Evolutionary conservation across 2,888 invertebrate genomes (phyloP), one percentile per base, ranked within the genome.

Genomic region (Imbricaverruca yamaguchii): DNA sequence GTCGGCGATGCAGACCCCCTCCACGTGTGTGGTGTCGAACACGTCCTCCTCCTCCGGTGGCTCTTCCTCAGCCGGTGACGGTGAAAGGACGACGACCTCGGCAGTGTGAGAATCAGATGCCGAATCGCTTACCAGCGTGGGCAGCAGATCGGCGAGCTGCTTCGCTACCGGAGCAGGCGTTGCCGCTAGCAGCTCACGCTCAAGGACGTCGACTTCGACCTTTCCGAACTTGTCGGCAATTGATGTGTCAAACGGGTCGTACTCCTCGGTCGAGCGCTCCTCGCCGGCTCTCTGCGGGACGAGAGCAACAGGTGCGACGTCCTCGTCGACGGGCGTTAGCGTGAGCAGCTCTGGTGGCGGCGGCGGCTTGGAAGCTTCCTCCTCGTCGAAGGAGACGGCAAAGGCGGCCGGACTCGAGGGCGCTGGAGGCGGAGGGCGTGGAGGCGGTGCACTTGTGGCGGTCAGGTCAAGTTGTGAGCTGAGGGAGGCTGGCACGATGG

Each of bases 211-310:
- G 4, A 94, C 86, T 87, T 95, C 94, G 11, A 92, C 91, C 87
- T 91, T 92, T 67, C 94, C 94, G 0, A 92, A 90, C 81, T 90
- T 90, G 85, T 91, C 91, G 4, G 94, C 91, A 61, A 91, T 90
- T 0, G 94, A 94, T 0, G 95, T 95, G 86, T 95, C 95, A 85
- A 96, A 95, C 0, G 95, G 95, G 88, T 95, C 95, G 81, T 92
- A 90, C 25, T 85, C 84, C 21, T 74, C 74, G 0, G 39, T 2
- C 0, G 53, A 7, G 21, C 7, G 11, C 18, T 9, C 86, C 81
- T 88, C 88, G 12, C 87, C 86, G 9, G 90, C 91, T 81, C 91
- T 89, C 13, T 92, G 90, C 10, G 91, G 92, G 84, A 93, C 93
- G 84, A 91, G 91, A 2, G 92, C 91, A 87, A 93, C 93, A 74